Conservation (phyloP, 2,888 invertebrate genomes). For the Drosophila lutescens region DNA sequence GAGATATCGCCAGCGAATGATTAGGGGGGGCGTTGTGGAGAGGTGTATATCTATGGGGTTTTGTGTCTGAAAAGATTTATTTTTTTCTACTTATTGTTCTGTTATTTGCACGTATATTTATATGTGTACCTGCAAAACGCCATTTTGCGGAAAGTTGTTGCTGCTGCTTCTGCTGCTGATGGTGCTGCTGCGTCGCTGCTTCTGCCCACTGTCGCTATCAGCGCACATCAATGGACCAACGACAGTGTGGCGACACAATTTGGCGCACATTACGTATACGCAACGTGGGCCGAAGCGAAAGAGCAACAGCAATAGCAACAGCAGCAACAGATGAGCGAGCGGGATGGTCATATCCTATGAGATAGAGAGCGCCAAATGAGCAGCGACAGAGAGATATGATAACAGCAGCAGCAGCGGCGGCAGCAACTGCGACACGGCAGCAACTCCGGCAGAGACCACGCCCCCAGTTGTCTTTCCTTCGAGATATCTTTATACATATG, state of each 20-base stretch:
- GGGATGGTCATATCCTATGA: conserved; percentile 65
- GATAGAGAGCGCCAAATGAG: conserved; percentile 70
- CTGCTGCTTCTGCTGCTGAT: conserved; percentile 10
- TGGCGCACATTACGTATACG: conserved; percentile 74
- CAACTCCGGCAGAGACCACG: conserved; percentile 63
- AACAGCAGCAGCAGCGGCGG: conserved; percentile 45
- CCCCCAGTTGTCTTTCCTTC: conserved; percentile 38
- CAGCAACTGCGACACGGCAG: conserved; percentile 15
- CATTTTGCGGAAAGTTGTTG: conserved; percentile 58
- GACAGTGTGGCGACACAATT: conserved; percentile 74
- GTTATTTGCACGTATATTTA: conserved; percentile 16
- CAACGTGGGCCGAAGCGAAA: conserved; percentile 64
- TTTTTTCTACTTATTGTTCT: not conserved
- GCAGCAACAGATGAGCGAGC: conserved; percentile 53
- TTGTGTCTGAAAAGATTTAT: not conserved
- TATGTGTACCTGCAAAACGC: conserved; percentile 48
- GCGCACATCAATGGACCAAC: conserved; percentile 78
- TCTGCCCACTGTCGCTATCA: conserved; percentile 63
- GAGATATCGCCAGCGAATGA: conserved; percentile 43
- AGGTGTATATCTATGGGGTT: conserved; percentile 3
- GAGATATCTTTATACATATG: not conserved
- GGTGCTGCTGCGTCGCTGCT: conserved; percentile 46
- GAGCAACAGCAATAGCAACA: conserved; percentile 49
- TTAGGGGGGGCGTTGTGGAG: conserved; percentile 14
- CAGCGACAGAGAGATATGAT: conserved; percentile 78